Evolutionary conservation across 2,888 invertebrate species (phyloP).

Genomic region (Epistrophe eligans): DNA sequence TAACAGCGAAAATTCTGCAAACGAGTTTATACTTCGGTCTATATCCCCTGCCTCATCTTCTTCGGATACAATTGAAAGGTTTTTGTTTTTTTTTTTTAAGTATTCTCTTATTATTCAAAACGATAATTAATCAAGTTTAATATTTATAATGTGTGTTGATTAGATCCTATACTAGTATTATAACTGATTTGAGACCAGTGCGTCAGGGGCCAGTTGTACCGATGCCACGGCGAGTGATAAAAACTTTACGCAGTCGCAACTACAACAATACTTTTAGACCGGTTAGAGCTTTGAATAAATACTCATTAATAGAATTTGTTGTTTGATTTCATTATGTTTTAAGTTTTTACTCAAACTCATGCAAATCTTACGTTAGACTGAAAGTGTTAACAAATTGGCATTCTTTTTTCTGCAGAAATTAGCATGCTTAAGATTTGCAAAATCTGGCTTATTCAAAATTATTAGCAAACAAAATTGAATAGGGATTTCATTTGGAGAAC

Average conservation of each 20-base stretch:
- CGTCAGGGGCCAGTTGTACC: conserved; percentile 76
- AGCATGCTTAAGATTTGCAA: background rate
- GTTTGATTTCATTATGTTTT: conserved; percentile 21
- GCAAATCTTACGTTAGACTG: background rate
- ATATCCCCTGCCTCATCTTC: conserved; percentile 33
- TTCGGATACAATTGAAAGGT: conserved; percentile 61
- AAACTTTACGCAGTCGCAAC: conserved; percentile 52
- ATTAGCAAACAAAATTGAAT: background rate
- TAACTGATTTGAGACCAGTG: conserved; percentile 79
- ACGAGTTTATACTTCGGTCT: conserved; percentile 56
- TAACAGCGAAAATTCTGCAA: background rate
- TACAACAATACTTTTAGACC: conserved; percentile 36
- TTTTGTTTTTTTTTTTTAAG: background rate
- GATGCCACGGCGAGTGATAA: conserved; percentile 69
- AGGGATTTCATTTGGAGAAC: background rate
- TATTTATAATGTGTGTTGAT: conserved; percentile 17
- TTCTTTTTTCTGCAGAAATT: background rate
- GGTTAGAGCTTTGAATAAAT: conserved; percentile 52
- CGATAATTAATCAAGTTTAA: background rate
- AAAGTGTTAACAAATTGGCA: background rate
- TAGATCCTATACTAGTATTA: conserved; percentile 68
- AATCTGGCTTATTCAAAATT: background rate
- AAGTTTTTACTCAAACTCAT: conserved; percentile 2
- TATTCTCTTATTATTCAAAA: background rate
- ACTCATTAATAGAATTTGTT: conserved; percentile 3